Evolutionary conservation across 2,797 vertebrate genomes (phyloP), one percentile per base, ranked within the genome.

Genomic region (Apogon hyalosoma): DNA sequence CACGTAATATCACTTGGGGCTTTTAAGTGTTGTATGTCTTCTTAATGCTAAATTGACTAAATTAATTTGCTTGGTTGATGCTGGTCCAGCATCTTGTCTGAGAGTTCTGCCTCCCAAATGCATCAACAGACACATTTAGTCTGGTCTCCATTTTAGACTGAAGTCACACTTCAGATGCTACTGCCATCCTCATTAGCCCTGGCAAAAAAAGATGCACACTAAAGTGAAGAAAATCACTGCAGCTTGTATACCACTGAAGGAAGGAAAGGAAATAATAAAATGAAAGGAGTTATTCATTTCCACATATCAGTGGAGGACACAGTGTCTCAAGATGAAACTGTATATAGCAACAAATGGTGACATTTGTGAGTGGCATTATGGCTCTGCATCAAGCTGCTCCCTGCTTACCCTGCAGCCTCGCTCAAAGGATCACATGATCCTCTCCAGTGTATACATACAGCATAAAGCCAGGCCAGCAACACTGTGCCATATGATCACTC

Each of bases 341-440:
- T 42, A 39, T 48, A 42, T 3, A 62, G 47, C 47, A 45, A 41
- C 41, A 53, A 52, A 60, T 19, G 10, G 38, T 38, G 16, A 4
- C n/a, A 14, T 13, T 38, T 6, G 11, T 63, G 41, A 55, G 63
- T 54, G 19, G 16, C 15, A 12, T 58, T 38, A 9, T 39, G 57
- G n/a, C 40, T 73, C 48, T 58, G 51, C 70, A 45, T 55, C 56
- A 53, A 73, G 69, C 60, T 61, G 68, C 50, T 72, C 19, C 21
- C 58, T 63, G 76, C 64, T 69, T 47, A 69, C 51, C 57, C 53
- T 63, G 50, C 62, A 47, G 19, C 18, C 42, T 21, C 8, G 31
- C 42, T 38, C 15, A 33, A 73, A 47, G 38, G 31, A 56, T 57
- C 40, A 55, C 53, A 42, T 54, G 45, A 57, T n/a, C 68, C 56